phyloP scores from a whole-genome alignment of 2,888 invertebrate species.

The Phorcus lineatus region DNA sequence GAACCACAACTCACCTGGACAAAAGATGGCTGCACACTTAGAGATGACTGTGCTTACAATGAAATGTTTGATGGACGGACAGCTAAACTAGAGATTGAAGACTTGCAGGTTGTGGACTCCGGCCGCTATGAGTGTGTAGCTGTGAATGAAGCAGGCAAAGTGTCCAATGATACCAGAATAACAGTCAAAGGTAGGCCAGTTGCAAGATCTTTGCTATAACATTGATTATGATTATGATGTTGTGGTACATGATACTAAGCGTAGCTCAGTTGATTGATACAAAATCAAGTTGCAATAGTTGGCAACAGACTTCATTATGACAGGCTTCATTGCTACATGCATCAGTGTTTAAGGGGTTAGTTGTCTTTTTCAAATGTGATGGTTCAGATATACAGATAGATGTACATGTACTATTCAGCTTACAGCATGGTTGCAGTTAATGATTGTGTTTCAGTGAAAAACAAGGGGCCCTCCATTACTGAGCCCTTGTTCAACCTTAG shows the following conservation, averaged over 20 bases:
- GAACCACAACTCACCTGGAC: slow-evolving; percentile 60
- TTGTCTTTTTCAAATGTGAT: too few relatives aligned
- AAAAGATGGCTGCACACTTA: slow-evolving; percentile 46
- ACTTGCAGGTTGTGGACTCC: slow-evolving; percentile 51
- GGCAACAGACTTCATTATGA: too few relatives aligned
- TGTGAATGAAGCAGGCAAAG: slow-evolving; percentile 58
- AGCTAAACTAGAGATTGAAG: slow-evolving; percentile 56
- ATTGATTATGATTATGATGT: not conserved
- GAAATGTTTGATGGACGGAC: slow-evolving; percentile 59
- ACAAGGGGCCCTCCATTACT: slow-evolving; percentile 46
- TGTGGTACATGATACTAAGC: too few relatives aligned
- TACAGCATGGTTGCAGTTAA: not conserved
- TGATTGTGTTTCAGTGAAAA: slow-evolving; percentile 46
- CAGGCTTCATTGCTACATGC: too few relatives aligned
- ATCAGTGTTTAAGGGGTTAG: too few relatives aligned
- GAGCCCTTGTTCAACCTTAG: slow-evolving; percentile 47
- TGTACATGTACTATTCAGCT: too few relatives aligned
- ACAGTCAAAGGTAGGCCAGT: slow-evolving; percentile 54
- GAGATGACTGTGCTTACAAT: slow-evolving; percentile 34
- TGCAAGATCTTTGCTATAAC: too few relatives aligned
- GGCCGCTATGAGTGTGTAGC: slow-evolving; percentile 64
- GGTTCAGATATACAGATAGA: too few relatives aligned
- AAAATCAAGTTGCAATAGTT: too few relatives aligned
- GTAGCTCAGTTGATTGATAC: too few relatives aligned
- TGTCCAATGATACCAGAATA: slow-evolving; percentile 56